Evolutionary conservation across 2,113 vertebrate genomes (phyloP), one percentile per base, ranked within the genome.

Genomic region (Pycnonotus jocosus): DNA sequence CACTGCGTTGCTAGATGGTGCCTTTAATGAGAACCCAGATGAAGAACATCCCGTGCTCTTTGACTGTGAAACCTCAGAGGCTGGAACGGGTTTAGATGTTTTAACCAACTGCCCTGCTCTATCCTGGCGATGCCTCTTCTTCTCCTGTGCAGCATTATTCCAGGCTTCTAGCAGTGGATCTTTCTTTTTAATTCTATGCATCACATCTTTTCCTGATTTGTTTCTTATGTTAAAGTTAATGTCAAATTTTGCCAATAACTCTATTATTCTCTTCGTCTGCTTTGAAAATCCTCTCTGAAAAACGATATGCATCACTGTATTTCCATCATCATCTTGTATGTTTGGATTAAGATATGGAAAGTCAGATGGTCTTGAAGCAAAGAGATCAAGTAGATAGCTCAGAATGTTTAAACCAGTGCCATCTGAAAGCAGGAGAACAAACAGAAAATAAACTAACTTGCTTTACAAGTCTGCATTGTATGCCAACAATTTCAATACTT

Each of bases 231-330:
- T 98, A 14, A 98, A 95, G 64, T 98, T 98, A 45, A 98, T 93
- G 80, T 98, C 97, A 45, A 98, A 98, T 93, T 96, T 98, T 51
- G 94, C 97, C 79, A 98, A 23, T 27, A 95, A 88, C 13, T 97
- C 96, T 0, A 96, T 83, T 71, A 98, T 72, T 96, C 87, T 98
- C 91, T 93, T 97, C 12, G 93, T 56, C 19, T 97, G 97, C 69
- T 94, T 98, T 20, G 95, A 82, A 96, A 85, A 96, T 47, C 96
- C 93, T 78, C 35, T 97, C 90, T 98, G 97, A 92, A 98, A 98
- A 81, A 98, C 62, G 91, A 98, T 50, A 56, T 98, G 98, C 98
- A 98, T 97, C 78, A 98, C 78, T 3, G 98, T 98, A 80, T 98
- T 97, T 35, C 98, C 98, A 18, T 87, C 85, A 33, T 93, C 44